These are phyloP conservation scores for Drosophila cardini DNA, from an alignment of 1,140 invertebrate species.

Conservation along the genomic window DNA sequence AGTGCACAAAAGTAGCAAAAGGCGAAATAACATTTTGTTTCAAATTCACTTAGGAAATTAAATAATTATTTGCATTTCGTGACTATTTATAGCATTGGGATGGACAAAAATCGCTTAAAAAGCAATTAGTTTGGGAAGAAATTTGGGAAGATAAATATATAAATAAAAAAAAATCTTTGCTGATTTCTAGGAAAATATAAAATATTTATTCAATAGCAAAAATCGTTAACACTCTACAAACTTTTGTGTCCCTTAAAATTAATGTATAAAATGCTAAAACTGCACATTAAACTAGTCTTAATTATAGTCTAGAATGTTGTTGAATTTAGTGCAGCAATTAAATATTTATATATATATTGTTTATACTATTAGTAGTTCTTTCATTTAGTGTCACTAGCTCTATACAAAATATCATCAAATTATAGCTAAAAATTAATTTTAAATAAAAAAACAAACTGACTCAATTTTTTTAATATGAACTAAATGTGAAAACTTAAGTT, in stretches of 20 bases:
- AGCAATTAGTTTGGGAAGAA: conserved; percentile 57
- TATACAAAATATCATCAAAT: conserved; percentile 41
- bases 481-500: conserved; percentile 52
- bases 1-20: conserved; percentile 36
- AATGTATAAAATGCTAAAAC: conserved; percentile 12
- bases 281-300: conserved; percentile 25
- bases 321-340: conserved; percentile 19
- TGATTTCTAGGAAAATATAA: conserved; percentile 77
- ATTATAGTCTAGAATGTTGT: conserved; percentile 17
- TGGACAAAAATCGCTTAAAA: conserved; percentile 63
- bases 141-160: too few relatives aligned
- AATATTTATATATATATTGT: conserved; percentile 56
- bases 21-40: conserved; percentile 43
- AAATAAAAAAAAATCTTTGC: conserved; percentile 8
- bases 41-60: background rate
- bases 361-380: conserved; percentile 45
- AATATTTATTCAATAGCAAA: conserved; percentile 77
- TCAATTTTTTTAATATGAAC: conserved; percentile 45
- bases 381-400: conserved; percentile 22
- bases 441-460: conserved; percentile 56
- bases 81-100: conserved; percentile 48
- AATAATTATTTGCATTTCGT: background rate
- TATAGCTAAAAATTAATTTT: conserved; percentile 56
- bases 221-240: conserved; percentile 73
- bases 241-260: conserved; percentile 51